Percentiles rank a stretch among this genome's conserved stretches.
Evolutionary conservation across 2,888 invertebrate species (phyloP).

Genomic region (Aleiodes alternator): DNA sequence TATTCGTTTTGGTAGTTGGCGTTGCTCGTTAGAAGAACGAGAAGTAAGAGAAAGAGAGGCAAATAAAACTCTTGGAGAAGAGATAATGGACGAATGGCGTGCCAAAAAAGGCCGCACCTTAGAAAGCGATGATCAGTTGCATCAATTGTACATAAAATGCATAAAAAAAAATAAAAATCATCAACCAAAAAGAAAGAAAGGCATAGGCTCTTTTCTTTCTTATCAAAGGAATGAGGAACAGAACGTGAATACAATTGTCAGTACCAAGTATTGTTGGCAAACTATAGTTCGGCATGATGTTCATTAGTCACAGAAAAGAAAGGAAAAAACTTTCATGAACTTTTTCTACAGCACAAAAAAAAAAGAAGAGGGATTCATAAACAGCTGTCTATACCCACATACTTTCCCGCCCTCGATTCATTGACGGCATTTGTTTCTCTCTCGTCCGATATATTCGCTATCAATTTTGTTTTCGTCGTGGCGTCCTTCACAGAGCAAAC

Average conservation of each 20-base stretch:
- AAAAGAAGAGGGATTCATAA: neutral
- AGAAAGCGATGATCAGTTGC: constrained; percentile 56
- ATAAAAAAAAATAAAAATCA: neutral
- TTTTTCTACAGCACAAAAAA: too few species aligned
- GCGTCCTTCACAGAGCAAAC: constrained; percentile 34
- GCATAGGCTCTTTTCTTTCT: neutral
- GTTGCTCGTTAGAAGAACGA: constrained; percentile 49
- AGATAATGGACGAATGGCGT: constrained; percentile 55
- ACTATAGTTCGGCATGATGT: neutral
- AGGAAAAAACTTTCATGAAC: constrained; percentile 2
- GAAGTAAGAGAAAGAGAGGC: neutral
- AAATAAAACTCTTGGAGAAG: constrained; percentile 34
- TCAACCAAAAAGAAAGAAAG: neutral
- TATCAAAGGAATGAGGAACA: constrained; percentile 8
- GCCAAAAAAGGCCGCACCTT: constrained; percentile 55
- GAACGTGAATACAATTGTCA: constrained; percentile 1
- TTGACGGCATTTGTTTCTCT: constrained; percentile 38
- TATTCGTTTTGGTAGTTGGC: constrained; percentile 41
- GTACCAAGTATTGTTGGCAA: constrained; percentile 7
- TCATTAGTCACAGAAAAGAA: constrained; percentile 23
- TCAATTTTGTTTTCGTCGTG: constrained; percentile 40
- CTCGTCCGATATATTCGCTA: constrained; percentile 38
- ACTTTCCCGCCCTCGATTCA: constrained; percentile 32
- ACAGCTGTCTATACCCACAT: constrained; percentile 19
- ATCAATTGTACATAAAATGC: constrained; percentile 46